Evolutionary conservation across 2,797 vertebrate genomes (phyloP).

Genomic region (Amblyopsis hoosieri): DNA sequence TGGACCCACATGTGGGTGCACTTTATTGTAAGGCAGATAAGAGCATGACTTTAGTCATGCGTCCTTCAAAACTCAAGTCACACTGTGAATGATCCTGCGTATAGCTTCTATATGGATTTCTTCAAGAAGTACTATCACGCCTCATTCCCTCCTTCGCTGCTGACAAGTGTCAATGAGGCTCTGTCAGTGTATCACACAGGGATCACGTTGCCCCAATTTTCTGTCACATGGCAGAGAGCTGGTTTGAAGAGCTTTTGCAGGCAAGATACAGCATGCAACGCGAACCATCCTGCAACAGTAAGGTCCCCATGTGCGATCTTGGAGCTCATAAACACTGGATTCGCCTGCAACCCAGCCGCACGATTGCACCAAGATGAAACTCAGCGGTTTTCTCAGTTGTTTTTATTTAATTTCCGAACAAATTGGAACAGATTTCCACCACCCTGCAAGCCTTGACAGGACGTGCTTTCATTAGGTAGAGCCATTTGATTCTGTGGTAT

Average conservation of each 20-base stretch:
- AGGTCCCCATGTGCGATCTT: background rate
- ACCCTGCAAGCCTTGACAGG: constrained; percentile 62
- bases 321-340: too few relatives aligned
- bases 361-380: constrained; percentile 20
- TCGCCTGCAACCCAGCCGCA: constrained; percentile 7
- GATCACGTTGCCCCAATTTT: constrained; percentile 68
- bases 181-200: constrained; percentile 76
- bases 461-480: constrained; percentile 71
- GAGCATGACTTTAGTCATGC: constrained; percentile 35
- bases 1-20: constrained; percentile 61
- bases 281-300: constrained; percentile 23
- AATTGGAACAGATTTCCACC: constrained; percentile 50
- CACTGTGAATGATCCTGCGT: constrained; percentile 52
- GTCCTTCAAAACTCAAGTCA: constrained; percentile 48
- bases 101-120: constrained; percentile 37
- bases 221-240: constrained; percentile 4
- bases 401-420: constrained; percentile 10
- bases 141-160: constrained; percentile 48
- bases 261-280: constrained; percentile 51
- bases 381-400: constrained; percentile 11
- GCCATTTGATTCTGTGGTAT: constrained; percentile 56
- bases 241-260: constrained; percentile 6
- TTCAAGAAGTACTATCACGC: constrained; percentile 67
- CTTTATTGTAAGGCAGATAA: constrained; percentile 48
- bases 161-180: constrained; percentile 68